phyloP scores from a whole-genome alignment of 2,888 invertebrate genomes.

The Nezara viridula region DNA sequence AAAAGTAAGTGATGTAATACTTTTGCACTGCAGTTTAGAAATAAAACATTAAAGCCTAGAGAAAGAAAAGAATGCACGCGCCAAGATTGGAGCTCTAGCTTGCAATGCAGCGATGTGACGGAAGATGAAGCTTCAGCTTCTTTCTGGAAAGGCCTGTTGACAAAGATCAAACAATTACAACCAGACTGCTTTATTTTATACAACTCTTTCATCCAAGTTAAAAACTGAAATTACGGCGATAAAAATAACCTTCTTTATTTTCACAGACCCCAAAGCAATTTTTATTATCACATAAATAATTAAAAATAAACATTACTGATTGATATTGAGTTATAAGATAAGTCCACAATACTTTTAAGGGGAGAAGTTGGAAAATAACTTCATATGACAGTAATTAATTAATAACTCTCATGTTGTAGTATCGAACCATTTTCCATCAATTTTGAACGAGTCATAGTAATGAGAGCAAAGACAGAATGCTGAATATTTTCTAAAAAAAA shows the following conservation, averaged over 20 bases:
- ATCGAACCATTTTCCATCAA: too few relatives aligned
- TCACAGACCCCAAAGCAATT: neutral
- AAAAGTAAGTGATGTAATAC: neutral
- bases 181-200: too few relatives aligned
- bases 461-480: too few relatives aligned
- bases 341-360: neutral
- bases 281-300: neutral
- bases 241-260: neutral
- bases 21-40: neutral
- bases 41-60: neutral
- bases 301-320: neutral
- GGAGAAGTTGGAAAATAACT: neutral
- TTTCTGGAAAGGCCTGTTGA: conserved; percentile 4
- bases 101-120: neutral
- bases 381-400: neutral
- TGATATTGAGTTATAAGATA: neutral
- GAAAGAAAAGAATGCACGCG: neutral
- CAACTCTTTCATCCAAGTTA: too few relatives aligned
- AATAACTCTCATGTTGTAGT: too few relatives aligned
- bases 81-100: neutral
- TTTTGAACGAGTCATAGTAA: too few relatives aligned
- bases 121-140: conserved; percentile 1
- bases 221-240: neutral
- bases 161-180: neutral
- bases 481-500: too few relatives aligned